A percentile compares a stretch with the other conserved stretches of the same genome.
These are phyloP conservation scores for Phyllostomus discolor DNA, from an alignment of 2,113 vertebrate genomes.

Conservation along the genomic window DNA sequence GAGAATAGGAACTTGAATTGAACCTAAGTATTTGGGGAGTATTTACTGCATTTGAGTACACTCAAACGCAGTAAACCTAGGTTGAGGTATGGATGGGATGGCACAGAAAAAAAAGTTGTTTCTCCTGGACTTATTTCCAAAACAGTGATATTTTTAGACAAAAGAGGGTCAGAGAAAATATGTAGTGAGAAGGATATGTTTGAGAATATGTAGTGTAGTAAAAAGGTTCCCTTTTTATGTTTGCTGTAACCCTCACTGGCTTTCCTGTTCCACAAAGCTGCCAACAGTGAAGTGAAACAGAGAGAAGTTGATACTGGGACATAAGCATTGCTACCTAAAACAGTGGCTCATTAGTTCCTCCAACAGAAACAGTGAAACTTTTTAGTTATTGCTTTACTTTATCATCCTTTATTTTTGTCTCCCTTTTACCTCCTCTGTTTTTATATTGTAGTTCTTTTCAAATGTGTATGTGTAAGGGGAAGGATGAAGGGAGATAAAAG, in stretches of 20 bases:
- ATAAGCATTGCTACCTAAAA: not conserved
- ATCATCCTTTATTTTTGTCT: not conserved
- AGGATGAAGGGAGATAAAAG: not conserved
- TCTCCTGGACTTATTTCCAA: not conserved
- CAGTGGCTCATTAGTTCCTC: not conserved
- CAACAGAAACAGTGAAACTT: not conserved
- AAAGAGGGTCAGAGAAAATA: not conserved
- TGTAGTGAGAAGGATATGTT: not conserved
- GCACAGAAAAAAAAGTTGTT: not conserved
- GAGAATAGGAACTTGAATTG: not conserved
- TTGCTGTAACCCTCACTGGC: not conserved
- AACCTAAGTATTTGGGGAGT: not conserved
- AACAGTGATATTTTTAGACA: not conserved
- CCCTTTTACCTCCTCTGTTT: not conserved
- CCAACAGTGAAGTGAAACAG: not conserved
- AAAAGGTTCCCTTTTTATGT: not conserved
- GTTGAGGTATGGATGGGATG: fast-evolving
- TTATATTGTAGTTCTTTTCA: not conserved
- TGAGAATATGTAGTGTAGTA: no score
- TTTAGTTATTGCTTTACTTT: not conserved
- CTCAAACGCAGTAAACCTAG: not conserved
- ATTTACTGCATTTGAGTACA: no score
- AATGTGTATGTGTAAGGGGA: not conserved
- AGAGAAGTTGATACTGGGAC: not conserved
- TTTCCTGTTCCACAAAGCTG: not conserved